Percentiles rank a stretch among this genome's conserved stretches.
phyloP scores from a whole-genome alignment of 1,140 invertebrate genomes.

The Helicoverpa armigera region DNA sequence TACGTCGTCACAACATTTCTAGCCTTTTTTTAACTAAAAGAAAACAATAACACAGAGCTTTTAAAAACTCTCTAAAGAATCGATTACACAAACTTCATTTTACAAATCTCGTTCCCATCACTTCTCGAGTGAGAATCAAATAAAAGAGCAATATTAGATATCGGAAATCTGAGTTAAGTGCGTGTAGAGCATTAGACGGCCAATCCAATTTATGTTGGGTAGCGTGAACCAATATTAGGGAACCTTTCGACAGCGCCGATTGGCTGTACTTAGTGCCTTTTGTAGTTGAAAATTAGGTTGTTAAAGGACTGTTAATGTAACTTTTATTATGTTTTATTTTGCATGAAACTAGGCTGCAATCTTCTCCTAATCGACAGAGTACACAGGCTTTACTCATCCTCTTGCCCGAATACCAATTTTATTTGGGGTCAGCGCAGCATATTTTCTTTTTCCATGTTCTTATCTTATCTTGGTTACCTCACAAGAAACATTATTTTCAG shows the following conservation, averaged over 20 bases:
- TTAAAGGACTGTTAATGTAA: neutral
- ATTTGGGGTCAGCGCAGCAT: too few species aligned
- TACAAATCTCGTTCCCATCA: neutral
- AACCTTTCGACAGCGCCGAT: conserved; percentile 34
- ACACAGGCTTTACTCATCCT: too few species aligned
- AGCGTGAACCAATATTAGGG: conserved; percentile 44
- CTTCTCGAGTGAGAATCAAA: conserved; percentile 20
- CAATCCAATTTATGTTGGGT: conserved; percentile 51
- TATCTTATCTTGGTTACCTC: too few species aligned
- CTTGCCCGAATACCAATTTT: too few species aligned
- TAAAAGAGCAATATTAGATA: conserved; percentile 47
- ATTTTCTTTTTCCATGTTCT: too few species aligned
- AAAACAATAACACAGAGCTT: neutral
- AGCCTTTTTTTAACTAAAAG: neutral
- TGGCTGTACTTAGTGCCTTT: conserved; percentile 25
- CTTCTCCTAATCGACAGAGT: too few species aligned
- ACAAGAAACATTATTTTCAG: too few species aligned
- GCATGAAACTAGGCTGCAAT: too few species aligned
- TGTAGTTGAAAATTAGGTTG: neutral
- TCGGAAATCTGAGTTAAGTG: conserved; percentile 49
- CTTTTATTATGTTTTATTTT: too few species aligned
- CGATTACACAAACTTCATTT: neutral
- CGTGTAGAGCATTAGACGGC: conserved; percentile 48
- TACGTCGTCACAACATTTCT: too few species aligned
- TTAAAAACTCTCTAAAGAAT: neutral